These are phyloP conservation scores for Falco peregrinus DNA, from an alignment of 2,797 vertebrate species.

Conservation along the genomic window DNA sequence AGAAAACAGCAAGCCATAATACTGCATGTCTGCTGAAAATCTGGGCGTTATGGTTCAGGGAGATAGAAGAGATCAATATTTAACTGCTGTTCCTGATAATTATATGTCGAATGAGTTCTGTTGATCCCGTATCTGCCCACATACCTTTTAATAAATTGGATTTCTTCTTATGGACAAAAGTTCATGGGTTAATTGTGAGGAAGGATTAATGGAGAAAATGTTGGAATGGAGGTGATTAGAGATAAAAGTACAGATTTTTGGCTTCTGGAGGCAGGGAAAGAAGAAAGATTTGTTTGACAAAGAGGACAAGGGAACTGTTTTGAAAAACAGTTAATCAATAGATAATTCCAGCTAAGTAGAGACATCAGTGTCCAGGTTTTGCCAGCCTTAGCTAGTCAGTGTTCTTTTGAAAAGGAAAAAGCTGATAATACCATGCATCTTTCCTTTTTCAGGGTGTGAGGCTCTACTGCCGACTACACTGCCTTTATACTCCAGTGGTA, in stretches of 20 bases:
- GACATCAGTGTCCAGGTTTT: background rate
- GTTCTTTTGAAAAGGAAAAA: background rate
- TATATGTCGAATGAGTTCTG: background rate
- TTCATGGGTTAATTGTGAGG: background rate
- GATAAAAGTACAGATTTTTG: background rate
- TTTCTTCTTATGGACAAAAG: background rate
- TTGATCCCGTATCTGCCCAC: background rate
- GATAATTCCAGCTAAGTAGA: background rate
- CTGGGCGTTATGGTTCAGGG: background rate
- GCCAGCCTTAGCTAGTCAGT: background rate
- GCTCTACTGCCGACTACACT: constrained; percentile 96
- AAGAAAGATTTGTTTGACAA: background rate
- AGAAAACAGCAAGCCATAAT: background rate
- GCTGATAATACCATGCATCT: background rate
- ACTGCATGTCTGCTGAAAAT: background rate
- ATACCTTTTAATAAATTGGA: background rate
- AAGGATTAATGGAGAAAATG: background rate
- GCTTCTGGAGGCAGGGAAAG: background rate
- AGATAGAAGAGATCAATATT: background rate
- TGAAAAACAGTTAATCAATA: background rate
- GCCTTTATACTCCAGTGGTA: constrained; percentile 91
- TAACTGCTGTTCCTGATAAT: background rate
- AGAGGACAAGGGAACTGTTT: background rate
- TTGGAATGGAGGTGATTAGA: background rate
- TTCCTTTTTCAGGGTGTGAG: constrained; percentile 87